Evolutionary conservation across 2,113 vertebrate genomes (phyloP), one percentile per base, ranked within the genome.

Genomic region (Colius striatus): DNA sequence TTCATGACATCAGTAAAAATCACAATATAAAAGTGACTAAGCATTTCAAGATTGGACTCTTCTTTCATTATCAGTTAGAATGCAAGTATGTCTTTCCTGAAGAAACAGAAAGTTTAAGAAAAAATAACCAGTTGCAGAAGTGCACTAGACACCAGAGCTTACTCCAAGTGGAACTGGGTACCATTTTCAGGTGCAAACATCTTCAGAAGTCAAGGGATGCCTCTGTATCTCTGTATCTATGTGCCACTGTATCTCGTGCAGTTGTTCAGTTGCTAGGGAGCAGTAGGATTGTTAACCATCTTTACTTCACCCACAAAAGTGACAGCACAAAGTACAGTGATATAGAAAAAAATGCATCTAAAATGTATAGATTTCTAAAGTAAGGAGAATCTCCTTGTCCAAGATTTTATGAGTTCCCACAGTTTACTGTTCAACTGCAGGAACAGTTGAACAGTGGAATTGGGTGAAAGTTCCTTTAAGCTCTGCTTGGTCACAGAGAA

Each of bases 201-300:
- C 92, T 90, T 80, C 68, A 92, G 79, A 89, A 93, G 93, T 94
- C 76, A 87, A 72, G 75, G 38, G 16, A 41, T 88, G 19, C 50
- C 90, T 90, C 92, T 89, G 53, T 77, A 65, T 78, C 67, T n/a
- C 76, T 81, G 53, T 51, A 43, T 48, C 61, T 88, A 73, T 89
- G 53, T 77, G 68, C 75, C 67, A 30, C 76, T 81, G 57, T 51
- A 43, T 48, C 61, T 77, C 58, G 6, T 67, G 51, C 13, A 3
- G 30, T 70, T 76, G 23, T 53, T 96, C 55, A 23, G 57, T 80
- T 77, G 57, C 47, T 85, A 83, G 68, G 13, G 53, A 87, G 66
- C 43, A n/a, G 61, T 16, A 6, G 2, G 50, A 54, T 32, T 84
- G 76, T 80, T 78, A 13, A 51, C 18, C 53, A 50, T 62, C 82